Conservation (phyloP, 2,888 invertebrate species). For the Andricus quercusramuli region DNA sequence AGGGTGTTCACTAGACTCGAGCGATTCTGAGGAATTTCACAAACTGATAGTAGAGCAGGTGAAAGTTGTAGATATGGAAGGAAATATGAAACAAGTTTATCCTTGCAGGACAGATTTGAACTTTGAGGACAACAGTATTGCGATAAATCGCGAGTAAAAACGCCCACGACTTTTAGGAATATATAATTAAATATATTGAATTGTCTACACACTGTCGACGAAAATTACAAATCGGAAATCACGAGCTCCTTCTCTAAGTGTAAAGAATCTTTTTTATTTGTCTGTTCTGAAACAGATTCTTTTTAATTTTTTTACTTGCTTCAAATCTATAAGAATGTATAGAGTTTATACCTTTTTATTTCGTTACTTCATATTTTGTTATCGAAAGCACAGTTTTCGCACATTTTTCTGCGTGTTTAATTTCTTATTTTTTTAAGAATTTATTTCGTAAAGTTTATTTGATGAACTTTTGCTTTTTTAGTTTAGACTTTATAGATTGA, state of each 20-base stretch:
- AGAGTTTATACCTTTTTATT: not conserved
- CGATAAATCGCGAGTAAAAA: conserved; percentile 65
- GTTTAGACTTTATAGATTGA: too few relatives aligned
- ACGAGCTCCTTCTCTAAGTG: not conserved
- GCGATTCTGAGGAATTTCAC: conserved; percentile 70
- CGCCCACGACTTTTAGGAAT: conserved; percentile 13
- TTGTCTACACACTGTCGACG: not conserved
- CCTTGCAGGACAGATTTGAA: conserved; percentile 88
- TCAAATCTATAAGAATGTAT: not conserved
- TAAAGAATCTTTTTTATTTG: not conserved
- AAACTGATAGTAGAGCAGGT: conserved; percentile 83
- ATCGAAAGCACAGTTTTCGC: not conserved
- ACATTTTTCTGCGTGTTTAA: not conserved
- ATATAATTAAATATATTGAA: conserved; percentile 43
- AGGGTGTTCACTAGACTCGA: conserved; percentile 73
- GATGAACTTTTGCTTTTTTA: not conserved
- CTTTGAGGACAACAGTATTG: conserved; percentile 77
- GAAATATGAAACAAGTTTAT: conserved; percentile 87
- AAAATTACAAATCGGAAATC: not conserved
- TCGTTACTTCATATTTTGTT: not conserved
- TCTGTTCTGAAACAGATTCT: not conserved
- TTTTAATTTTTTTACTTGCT: not conserved
- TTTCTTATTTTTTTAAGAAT: not conserved
- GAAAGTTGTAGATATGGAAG: conserved; percentile 85
- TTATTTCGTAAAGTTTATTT: not conserved